Base-by-base conservation (phyloP, 2,113 vertebrate species). In the Macrotus californicus region DNA sequence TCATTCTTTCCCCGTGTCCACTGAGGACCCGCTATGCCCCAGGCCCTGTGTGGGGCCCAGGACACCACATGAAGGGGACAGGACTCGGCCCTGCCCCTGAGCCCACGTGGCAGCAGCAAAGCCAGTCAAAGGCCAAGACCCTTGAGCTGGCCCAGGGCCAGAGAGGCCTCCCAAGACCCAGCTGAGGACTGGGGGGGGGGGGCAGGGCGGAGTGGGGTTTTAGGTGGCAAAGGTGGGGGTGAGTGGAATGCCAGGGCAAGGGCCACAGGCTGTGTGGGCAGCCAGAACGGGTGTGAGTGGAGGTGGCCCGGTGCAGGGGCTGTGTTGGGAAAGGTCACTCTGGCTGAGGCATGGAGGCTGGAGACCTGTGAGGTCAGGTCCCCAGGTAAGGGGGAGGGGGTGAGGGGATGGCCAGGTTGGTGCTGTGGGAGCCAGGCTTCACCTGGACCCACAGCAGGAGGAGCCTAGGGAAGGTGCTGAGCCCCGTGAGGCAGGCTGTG, bases 181-280 rank as follows among this genome's bases (percentile, higher is more conserved):
- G 46, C 6, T 5, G 3, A 24, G 10, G 16, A 8, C 22, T 21
- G 39, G 0, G 24, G 54, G 50, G 46, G 34, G 54, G 26, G 46
- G 26, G 7, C 2, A 4, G 31, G 59, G 31, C 22, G 12, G 31
- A n/a, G 16, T 8, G 16, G 54, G 92, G 92, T 0, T 22, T 48
- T 18, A 18, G 69, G 56, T 10, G 31, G 31, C 7, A 21, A 39
- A 61, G 61, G 48, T 8, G 41, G 80, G 21, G 61, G 34, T 4
- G 72, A 11, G 26, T 14, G 21, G 41, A 6, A 11, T 0, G 19
- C 18, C 1, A 1, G 8, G 36, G 4, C 82, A 5, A 77, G 72
- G 13, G 7, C 29, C 15, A 2, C 4, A 29, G 59, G 48, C 39
- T 0, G 0, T 22, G 24, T 0, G 18, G 16, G 56, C 0, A 6